These are phyloP conservation scores for Etheostoma perlongum DNA, from an alignment of 2,797 vertebrate species.

Conservation along the genomic window DNA sequence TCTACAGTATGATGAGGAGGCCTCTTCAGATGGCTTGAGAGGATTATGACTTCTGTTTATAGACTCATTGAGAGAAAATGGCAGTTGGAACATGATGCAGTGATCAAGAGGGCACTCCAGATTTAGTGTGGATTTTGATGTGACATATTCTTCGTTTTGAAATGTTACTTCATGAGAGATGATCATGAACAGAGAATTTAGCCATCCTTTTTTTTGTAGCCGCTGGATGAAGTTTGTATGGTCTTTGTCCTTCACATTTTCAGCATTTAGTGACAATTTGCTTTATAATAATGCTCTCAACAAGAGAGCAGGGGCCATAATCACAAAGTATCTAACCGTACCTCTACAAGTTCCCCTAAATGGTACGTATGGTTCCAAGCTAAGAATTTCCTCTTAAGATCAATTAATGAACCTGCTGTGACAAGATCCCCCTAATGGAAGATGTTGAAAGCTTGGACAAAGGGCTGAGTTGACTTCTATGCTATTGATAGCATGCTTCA, in stretches of 20 bases:
- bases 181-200: neutral
- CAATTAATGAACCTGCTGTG: slow-evolving; percentile 20
- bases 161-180: neutral
- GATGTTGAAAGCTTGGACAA: neutral
- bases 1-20: slow-evolving; percentile 21
- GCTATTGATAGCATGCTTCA: neutral
- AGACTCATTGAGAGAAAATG: slow-evolving; percentile 15
- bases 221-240: neutral
- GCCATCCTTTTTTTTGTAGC: too few species aligned
- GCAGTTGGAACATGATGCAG: slow-evolving; percentile 1
- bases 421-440: slow-evolving; percentile 4
- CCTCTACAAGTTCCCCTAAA: neutral
- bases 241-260: neutral
- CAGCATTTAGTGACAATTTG: neutral
- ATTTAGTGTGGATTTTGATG: slow-evolving; percentile 20
- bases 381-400: slow-evolving; percentile 13
- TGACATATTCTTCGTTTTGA: slow-evolving; percentile 1
- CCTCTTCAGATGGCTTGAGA: slow-evolving; percentile 33
- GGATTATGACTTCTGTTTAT: slow-evolving; percentile 15
- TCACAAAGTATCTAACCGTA: neutral
- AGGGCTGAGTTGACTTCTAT: neutral
- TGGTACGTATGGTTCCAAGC: neutral
- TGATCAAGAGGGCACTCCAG: slow-evolving; percentile 24
- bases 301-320: neutral
- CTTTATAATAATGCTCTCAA: neutral